Conservation (phyloP, 2,888 invertebrate genomes). For the Alitta virens region DNA sequence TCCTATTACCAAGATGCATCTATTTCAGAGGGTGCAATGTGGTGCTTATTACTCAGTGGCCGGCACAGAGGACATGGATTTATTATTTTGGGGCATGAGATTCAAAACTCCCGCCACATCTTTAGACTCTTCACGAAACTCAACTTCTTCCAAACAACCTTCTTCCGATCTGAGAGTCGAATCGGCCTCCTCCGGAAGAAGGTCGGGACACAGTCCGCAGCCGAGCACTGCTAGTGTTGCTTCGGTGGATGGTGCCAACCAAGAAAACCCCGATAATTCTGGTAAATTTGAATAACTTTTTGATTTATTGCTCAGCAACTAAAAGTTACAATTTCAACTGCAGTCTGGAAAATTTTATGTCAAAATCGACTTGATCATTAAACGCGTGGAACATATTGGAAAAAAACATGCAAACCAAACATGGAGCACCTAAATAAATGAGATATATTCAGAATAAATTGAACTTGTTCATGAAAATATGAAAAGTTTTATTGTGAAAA, state of each 20-base stretch:
- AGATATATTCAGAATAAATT: too few relatives aligned
- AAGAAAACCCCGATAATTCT: not conserved
- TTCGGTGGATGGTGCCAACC: constrained; percentile 21
- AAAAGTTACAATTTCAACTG: too few relatives aligned
- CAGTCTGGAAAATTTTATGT: too few relatives aligned
- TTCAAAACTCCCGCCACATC: constrained; percentile 22
- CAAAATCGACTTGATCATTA: too few relatives aligned
- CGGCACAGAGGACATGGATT: constrained; percentile 66
- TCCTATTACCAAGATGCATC: too few relatives aligned
- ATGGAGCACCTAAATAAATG: too few relatives aligned
- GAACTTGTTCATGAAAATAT: too few relatives aligned
- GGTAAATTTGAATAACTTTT: too few relatives aligned
- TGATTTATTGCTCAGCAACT: too few relatives aligned
- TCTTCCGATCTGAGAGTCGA: not conserved
- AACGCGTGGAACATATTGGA: too few relatives aligned
- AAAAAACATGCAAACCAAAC: too few relatives aligned
- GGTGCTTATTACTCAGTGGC: constrained; percentile 69
- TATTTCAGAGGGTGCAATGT: constrained; percentile 64
- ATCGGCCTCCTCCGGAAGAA: not conserved
- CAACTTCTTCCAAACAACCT: not conserved
- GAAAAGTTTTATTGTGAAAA: too few relatives aligned
- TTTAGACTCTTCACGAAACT: not conserved
- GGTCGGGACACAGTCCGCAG: constrained; percentile 31
- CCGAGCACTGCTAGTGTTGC: constrained; percentile 30
- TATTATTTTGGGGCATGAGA: constrained; percentile 68